Conservation (phyloP, 2,113 vertebrate genomes). For the Paradoxurus hermaphroditus region DNA sequence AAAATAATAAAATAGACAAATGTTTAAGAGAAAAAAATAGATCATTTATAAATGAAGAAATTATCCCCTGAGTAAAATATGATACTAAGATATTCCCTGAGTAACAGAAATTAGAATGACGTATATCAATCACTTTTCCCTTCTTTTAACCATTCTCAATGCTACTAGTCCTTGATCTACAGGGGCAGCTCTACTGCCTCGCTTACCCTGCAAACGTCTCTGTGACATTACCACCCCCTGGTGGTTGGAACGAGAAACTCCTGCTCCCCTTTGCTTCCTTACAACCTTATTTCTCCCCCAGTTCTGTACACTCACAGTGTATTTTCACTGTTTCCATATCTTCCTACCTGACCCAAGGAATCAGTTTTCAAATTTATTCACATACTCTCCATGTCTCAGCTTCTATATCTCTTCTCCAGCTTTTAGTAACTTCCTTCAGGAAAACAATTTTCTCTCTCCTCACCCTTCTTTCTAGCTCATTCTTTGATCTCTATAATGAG, state of each 20-base stretch:
- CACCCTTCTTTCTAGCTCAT: not conserved
- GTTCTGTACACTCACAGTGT: not conserved
- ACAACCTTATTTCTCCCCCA: not conserved
- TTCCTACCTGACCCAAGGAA: not conserved
- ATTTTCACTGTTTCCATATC: not conserved
- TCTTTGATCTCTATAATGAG: not conserved
- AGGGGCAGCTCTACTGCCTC: not conserved
- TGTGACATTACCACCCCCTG: not conserved
- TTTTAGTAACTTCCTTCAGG: not conserved
- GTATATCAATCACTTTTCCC: not conserved
- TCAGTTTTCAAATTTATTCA: not conserved
- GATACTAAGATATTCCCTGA: not conserved
- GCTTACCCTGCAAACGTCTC: not conserved
- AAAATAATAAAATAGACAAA: not conserved
- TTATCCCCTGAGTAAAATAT: not conserved
- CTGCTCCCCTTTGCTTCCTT: not conserved
- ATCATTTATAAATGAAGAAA: not conserved
- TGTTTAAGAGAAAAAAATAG: not conserved
- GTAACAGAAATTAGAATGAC: not conserved
- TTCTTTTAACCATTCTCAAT: not conserved
- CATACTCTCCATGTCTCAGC: not conserved
- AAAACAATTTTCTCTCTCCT: not conserved
- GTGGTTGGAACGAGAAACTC: not conserved
- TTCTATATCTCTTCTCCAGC: not conserved
- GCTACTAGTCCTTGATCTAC: not conserved